Percentiles rank a stretch among this genome's conserved stretches.
phyloP scores from a whole-genome alignment of 2,113 vertebrate species.

The Gnathonemus longibarbis region DNA sequence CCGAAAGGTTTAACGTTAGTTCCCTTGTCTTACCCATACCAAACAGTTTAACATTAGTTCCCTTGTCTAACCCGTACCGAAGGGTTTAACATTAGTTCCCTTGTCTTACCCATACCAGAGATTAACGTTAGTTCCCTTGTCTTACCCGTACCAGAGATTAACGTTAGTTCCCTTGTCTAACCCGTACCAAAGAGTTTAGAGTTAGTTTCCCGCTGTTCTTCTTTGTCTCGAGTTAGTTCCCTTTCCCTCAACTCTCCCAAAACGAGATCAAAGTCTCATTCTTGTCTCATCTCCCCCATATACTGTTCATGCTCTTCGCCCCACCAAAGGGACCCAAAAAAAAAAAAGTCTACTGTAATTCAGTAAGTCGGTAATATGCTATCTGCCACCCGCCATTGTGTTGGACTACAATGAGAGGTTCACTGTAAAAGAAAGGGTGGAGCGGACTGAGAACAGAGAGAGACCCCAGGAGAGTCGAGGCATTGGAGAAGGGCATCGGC shows the following conservation, averaged over 20 bases:
- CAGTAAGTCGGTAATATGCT: conserved; percentile 2
- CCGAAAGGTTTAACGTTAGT: not conserved
- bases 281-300: not conserved
- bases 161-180: not conserved
- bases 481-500: not conserved
- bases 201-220: not conserved
- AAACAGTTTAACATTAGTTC: not conserved
- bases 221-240: not conserved
- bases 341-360: not conserved
- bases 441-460: not conserved
- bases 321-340: not conserved
- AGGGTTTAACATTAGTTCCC: not conserved
- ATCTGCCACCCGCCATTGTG: not conserved
- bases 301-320: not conserved
- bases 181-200: not conserved
- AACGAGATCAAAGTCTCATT: not conserved
- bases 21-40: not conserved
- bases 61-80: not conserved
- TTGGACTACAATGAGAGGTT: not conserved
- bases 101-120: not conserved
- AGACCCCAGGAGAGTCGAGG: not conserved
- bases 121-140: not conserved
- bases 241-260: not conserved
- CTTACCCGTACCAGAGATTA: not conserved
- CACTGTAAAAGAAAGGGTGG: not conserved